phyloP scores from a whole-genome alignment of 2,113 vertebrate species.

The Zeus faber region DNA sequence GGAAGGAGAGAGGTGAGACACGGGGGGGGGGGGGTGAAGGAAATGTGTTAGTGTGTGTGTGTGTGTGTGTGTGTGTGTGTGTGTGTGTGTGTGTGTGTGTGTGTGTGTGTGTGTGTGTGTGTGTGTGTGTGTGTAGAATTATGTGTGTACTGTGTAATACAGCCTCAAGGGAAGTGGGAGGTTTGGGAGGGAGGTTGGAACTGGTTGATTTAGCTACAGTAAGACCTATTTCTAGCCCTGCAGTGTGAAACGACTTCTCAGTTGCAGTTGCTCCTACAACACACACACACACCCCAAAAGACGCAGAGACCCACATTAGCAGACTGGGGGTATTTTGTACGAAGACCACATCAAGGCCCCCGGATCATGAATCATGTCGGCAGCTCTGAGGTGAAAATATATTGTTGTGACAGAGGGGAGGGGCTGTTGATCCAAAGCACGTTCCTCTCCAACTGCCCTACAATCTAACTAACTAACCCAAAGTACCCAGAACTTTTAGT shows the following conservation, averaged over 20 bases:
- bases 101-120: constrained; percentile 45
- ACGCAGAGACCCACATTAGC: constrained; percentile 62
- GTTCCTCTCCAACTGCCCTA: constrained; percentile 42
- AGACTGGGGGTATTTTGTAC: constrained; percentile 58
- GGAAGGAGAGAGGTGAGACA: constrained; percentile 15
- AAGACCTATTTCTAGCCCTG: constrained; percentile 53
- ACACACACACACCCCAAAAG: constrained; percentile 32
- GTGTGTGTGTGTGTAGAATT: constrained; percentile 35
- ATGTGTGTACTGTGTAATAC: constrained; percentile 35
- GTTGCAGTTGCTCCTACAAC: constrained; percentile 53
- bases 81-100: constrained; percentile 12
- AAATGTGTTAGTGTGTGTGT: not conserved
- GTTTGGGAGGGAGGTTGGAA: constrained; percentile 24
- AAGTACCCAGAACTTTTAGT: too few species aligned
- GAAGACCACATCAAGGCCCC: constrained; percentile 56
- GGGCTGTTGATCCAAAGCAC: constrained; percentile 36
- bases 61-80: constrained; percentile 21
- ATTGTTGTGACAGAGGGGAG: constrained; percentile 54
- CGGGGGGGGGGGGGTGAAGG: constrained; percentile 15
- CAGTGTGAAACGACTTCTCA: constrained; percentile 60
- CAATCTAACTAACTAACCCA: constrained; percentile 6
- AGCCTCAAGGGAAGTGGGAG: constrained; percentile 33
- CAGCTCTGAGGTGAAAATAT: constrained; percentile 49
- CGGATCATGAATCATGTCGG: constrained; percentile 63
- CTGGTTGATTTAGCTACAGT: constrained; percentile 58